phyloP scores from a whole-genome alignment of 1,140 invertebrate genomes.

The Cydia fagiglandana region DNA sequence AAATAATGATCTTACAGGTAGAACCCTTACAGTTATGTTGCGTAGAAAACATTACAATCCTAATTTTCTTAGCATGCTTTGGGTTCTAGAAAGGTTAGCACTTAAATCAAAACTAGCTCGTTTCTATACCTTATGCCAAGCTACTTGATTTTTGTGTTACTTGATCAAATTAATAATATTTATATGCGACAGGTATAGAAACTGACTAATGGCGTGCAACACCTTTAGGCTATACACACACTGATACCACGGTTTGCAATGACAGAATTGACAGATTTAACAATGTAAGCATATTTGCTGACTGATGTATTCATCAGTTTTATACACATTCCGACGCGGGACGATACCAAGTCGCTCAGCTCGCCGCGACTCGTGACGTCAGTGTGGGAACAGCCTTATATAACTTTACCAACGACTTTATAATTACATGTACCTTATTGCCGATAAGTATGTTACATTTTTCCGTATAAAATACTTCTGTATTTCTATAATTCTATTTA shows the following conservation, averaged over 20 bases:
- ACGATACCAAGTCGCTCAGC: neutral
- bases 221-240: neutral
- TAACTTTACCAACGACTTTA: slow-evolving; percentile 2
- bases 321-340: neutral
- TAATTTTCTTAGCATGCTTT: neutral
- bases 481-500: neutral
- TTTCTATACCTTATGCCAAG: neutral
- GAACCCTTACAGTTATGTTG: slow-evolving; percentile 2
- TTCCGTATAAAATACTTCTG: slow-evolving; percentile 10
- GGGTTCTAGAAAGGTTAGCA: neutral
- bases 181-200: neutral
- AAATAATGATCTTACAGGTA: slow-evolving; percentile 17
- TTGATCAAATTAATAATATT: neutral
- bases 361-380: neutral
- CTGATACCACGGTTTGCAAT: neutral
- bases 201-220: slow-evolving; percentile 11
- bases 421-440: slow-evolving; percentile 4
- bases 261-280: neutral
- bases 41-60: slow-evolving; percentile 13
- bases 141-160: neutral
- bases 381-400: neutral
- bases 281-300: neutral
- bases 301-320: neutral
- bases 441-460: slow-evolving; percentile 11
- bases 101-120: neutral